Evolutionary conservation across 2,113 vertebrate genomes (phyloP), one percentile per base, ranked within the genome.

Genomic region (Embiotoca jacksoni): DNA sequence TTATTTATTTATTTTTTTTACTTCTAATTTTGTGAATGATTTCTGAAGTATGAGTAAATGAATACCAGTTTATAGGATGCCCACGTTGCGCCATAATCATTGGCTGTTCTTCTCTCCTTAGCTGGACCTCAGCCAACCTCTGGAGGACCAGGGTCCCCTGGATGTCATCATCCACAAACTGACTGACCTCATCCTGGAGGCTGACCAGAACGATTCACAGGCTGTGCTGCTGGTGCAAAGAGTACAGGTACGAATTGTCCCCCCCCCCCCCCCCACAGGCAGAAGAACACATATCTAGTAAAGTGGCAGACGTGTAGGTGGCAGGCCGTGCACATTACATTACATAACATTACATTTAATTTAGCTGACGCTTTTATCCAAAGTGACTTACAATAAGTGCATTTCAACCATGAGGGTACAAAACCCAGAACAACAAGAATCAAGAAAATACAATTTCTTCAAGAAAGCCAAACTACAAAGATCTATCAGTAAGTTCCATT

Each of bases 151-250:
- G 86, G 98, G 98, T 3, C 98, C 97, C 2, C 93, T 99, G 91
- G 98, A 99, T 31, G 97, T 99, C 89, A 99, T 99, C 90, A 98
- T 99, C 90, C 98, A 99, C 94, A 99, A 99, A 91, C 94, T 99
- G 92, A 99, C 98, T 0, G 98, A 99, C 83, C 95, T 99, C 83
- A 98, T 99, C 86, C 94, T 99, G 30, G 98, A 99, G 92, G 98
- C 98, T 0, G 97, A 99, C 92, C 98, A 99, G 94, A 98, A 99
- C 6, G 97, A 99, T 87, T 97, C 95, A 50, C 96, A 98, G 92
- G 95, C 97, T 3, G 92, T 97, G 88, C 93, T 97, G 86, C 85
- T 99, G 89, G 96, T 99, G 68, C 97, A 98, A n/a, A 95, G 97
- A 83, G 98, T 99, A 84, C 97, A 99, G 96, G 98, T 99, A 78